Evolutionary conservation across 2,113 vertebrate species (phyloP).

Genomic region (Pipa parva): DNA sequence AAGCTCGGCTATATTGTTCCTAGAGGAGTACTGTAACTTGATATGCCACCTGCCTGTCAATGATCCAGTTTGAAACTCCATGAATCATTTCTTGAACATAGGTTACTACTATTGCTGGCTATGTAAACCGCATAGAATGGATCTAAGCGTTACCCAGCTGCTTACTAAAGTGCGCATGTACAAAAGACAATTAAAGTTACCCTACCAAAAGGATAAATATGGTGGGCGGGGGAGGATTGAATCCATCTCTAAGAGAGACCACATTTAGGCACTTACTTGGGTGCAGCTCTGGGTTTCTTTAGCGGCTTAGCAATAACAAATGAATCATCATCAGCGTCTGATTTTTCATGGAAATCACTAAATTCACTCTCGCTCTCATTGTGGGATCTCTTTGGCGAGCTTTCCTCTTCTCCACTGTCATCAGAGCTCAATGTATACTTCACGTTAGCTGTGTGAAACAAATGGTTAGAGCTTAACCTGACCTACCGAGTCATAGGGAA

Average conservation of each 20-base stretch:
- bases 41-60: no score
- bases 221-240: not conserved
- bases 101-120: no score
- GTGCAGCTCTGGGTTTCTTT: slow-evolving; percentile 47
- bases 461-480: no score
- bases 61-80: no score
- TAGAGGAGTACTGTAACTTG: no score
- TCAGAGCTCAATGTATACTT: slow-evolving; percentile 50
- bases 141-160: no score
- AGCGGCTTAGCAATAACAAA: slow-evolving; percentile 33
- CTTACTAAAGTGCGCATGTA: no score
- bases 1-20: no score
- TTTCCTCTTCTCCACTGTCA: slow-evolving; percentile 42
- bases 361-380: slow-evolving; percentile 30
- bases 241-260: not conserved
- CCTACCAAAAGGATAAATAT: not conserved
- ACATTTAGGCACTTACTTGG: slow-evolving; percentile 51
- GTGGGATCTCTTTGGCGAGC: slow-evolving; percentile 24
- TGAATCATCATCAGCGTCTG: not conserved
- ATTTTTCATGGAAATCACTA: slow-evolving; percentile 37
- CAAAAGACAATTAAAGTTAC: no score
- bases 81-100: no score
- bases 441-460: slow-evolving; percentile 52
- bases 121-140: no score
- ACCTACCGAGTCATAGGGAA: no score